These are phyloP conservation scores for Sebastes nivosus DNA, from an alignment of 2,797 vertebrate genomes.

Conservation along the genomic window DNA sequence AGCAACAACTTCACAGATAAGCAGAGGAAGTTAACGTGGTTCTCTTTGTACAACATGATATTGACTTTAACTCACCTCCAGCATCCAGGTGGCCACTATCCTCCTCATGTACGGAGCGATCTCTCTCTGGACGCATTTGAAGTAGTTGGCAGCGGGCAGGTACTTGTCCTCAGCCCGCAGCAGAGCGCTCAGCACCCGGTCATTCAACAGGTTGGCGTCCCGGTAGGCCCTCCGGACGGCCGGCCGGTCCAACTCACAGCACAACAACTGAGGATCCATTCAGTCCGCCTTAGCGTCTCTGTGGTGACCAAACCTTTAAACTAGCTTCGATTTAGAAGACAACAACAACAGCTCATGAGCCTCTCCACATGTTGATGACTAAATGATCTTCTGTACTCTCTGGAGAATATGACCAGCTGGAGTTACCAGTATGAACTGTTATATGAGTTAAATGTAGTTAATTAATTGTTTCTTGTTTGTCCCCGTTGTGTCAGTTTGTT, in stretches of 20 bases:
- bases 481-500: background rate
- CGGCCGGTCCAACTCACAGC: conserved; percentile 88
- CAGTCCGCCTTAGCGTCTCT: conserved; percentile 21
- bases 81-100: conserved; percentile 95
- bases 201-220: conserved; percentile 91
- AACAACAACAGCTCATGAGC: background rate
- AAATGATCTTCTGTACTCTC: background rate
- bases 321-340: background rate
- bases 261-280: conserved; percentile 93
- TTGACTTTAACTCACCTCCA: conserved; percentile 86
- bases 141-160: conserved; percentile 92
- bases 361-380: conserved; percentile 1
- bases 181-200: conserved; percentile 91
- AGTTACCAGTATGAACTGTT: background rate
- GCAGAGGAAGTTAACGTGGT: background rate
- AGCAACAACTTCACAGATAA: background rate
- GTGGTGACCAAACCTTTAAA: background rate
- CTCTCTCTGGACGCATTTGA: conserved; percentile 94
- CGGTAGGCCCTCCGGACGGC: conserved; percentile 90
- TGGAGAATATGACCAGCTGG: background rate
- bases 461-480: background rate
- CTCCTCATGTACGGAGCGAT: conserved; percentile 93
- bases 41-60: conserved; percentile 15
- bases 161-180: conserved; percentile 91
- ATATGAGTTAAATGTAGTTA: background rate